phyloP scores from a whole-genome alignment of 2,113 vertebrate species.

The Oxyura jamaicensis region DNA sequence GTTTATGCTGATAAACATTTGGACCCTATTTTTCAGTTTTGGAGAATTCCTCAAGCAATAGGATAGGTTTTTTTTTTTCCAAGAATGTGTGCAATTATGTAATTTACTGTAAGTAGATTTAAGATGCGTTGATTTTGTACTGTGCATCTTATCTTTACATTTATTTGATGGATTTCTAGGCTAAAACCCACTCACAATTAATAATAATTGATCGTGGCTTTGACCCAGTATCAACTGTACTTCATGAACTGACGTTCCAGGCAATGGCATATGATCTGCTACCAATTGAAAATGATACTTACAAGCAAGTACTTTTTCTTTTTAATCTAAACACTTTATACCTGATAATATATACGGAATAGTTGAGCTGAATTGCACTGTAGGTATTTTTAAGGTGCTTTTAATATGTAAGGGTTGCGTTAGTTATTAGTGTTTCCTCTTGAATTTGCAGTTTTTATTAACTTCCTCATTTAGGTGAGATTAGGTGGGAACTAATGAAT shows the following conservation, averaged over 20 bases:
- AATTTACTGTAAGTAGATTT: neutral
- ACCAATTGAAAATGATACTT: conserved; percentile 89
- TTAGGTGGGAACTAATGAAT: neutral
- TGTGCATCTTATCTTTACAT: neutral
- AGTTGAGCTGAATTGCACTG: neutral
- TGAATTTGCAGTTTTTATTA: neutral
- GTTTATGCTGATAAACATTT: neutral
- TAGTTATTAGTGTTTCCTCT: neutral
- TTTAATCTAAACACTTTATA: neutral
- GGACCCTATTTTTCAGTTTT: neutral
- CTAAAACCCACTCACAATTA: conserved; percentile 93
- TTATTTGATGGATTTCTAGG: conserved; percentile 76
- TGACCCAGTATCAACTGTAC: conserved; percentile 92
- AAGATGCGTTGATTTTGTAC: neutral
- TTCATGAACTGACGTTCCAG: conserved; percentile 98
- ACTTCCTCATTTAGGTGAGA: neutral
- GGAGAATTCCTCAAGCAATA: neutral
- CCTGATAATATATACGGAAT: neutral
- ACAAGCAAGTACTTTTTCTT: conserved; percentile 84
- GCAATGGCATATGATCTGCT: conserved; percentile 98
- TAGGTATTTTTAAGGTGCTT: neutral
- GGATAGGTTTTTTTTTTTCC: neutral
- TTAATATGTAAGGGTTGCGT: neutral
- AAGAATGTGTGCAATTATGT: neutral
- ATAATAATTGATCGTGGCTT: conserved; percentile 94